Percentiles rank a stretch among this genome's conserved stretches.
Conservation (phyloP, 2,888 invertebrate genomes). For the Plutella xylostella region DNA sequence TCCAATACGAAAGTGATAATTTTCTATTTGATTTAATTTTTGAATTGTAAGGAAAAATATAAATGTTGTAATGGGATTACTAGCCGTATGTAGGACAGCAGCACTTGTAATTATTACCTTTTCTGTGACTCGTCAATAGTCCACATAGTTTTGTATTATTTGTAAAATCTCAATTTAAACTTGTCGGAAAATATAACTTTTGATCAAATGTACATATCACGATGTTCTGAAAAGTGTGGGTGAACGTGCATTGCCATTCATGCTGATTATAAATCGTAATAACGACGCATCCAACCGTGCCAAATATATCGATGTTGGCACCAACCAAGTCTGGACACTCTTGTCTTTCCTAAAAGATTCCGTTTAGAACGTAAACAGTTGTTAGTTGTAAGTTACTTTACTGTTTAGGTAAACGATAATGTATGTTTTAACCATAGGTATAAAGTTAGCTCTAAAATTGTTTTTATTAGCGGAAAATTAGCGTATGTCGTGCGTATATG, state of each 20-base stretch:
- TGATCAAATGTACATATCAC: slow-evolving; percentile 1
- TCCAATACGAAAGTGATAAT: no score
- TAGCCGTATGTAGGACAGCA: no score
- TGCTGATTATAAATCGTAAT: neutral
- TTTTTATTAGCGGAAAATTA: slow-evolving; percentile 40
- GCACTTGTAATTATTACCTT: no score
- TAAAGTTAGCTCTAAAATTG: slow-evolving; percentile 44
- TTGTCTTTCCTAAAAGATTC: slow-evolving; percentile 40
- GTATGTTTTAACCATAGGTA: slow-evolving; percentile 61
- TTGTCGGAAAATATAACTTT: no score
- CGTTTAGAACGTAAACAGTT: slow-evolving; percentile 55
- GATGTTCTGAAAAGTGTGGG: neutral
- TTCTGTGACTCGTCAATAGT: no score
- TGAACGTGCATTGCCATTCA: no score
- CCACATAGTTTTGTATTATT: no score
- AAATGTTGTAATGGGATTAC: no score
- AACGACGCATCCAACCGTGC: slow-evolving; percentile 2
- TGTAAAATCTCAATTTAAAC: no score
- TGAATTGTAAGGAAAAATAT: no score
- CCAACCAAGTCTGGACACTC: slow-evolving; percentile 21
- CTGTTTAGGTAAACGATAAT: slow-evolving; percentile 54
- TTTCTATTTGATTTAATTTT: no score
- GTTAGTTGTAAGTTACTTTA: slow-evolving; percentile 60
- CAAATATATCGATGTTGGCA: neutral
- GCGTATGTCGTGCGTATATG: slow-evolving; percentile 60